Evolutionary conservation across 1,140 invertebrate species (phyloP).

Genomic region (Ceratitis capitata): DNA sequence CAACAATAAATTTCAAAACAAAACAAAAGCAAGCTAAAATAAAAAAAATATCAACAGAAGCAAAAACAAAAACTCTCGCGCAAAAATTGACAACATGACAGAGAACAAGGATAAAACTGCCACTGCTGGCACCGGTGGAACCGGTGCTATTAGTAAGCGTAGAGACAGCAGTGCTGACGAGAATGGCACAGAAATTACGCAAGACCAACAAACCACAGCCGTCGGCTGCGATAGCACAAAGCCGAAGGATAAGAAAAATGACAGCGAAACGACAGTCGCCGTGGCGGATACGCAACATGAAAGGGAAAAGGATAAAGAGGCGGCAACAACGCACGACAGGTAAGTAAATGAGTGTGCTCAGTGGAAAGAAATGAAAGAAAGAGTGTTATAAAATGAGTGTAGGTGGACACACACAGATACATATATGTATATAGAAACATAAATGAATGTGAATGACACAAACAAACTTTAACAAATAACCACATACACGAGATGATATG

Average conservation of each 20-base stretch:
- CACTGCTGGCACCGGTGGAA: background rate
- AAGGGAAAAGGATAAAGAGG: slow-evolving; percentile 32
- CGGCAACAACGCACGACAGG: slow-evolving; percentile 37
- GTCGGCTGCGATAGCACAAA: background rate
- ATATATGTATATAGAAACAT: background rate
- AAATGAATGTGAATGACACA: background rate
- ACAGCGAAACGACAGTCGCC: background rate
- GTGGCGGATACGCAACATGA: slow-evolving; percentile 5
- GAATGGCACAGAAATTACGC: background rate
- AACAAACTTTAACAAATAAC: too few species aligned
- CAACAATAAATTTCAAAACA: too few species aligned
- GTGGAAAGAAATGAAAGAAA: background rate
- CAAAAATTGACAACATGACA: slow-evolving; percentile 20
- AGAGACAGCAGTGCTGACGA: background rate
- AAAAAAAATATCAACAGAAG: too few species aligned
- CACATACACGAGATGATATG: background rate
- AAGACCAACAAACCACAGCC: background rate
- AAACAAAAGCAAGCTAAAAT: too few species aligned
- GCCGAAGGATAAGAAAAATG: slow-evolving; percentile 34
- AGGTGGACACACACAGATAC: background rate
- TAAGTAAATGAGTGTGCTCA: background rate
- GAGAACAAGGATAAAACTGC: slow-evolving; percentile 37
- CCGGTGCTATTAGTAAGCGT: too few species aligned
- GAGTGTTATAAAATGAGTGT: background rate
- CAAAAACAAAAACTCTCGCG: background rate